Percentiles rank a stretch among this genome's conserved stretches.
Evolutionary conservation across 2,797 vertebrate species (phyloP).

Genomic region (Acanthornis magna): DNA sequence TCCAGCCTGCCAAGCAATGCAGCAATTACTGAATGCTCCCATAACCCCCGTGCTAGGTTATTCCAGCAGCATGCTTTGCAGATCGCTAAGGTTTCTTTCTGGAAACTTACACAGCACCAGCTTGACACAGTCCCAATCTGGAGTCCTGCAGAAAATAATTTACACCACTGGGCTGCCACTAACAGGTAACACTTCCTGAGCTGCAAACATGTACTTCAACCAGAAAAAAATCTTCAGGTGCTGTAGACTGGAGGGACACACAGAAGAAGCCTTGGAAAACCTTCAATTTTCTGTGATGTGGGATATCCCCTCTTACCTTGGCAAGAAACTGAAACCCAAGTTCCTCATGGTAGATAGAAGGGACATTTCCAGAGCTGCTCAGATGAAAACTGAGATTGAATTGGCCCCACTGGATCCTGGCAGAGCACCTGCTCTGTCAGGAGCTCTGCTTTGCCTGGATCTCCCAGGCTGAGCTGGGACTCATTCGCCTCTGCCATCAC

Average conservation of each 20-base stretch:
- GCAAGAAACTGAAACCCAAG: not conserved
- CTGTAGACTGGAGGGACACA: not conserved
- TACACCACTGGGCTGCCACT: not conserved
- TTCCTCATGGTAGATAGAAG: not conserved
- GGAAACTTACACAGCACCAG: not conserved
- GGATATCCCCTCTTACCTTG: not conserved
- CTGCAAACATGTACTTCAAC: not conserved
- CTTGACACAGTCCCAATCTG: not conserved
- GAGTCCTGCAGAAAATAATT: not conserved
- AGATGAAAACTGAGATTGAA: not conserved
- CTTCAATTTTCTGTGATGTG: not conserved
- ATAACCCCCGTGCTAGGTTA: not conserved
- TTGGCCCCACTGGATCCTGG: not conserved
- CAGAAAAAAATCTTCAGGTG: not conserved
- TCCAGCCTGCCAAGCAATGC: constrained; percentile 14
- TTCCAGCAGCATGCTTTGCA: not conserved
- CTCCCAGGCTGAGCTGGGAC: not conserved
- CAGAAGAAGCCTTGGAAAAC: not conserved
- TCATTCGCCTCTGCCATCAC: not conserved
- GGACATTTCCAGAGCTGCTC: not conserved
- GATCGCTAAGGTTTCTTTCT: not conserved
- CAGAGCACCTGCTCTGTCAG: not conserved
- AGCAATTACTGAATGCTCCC: not conserved
- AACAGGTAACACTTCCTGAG: not conserved
- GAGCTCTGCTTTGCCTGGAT: not conserved